Evolutionary conservation across 2,888 invertebrate species (phyloP).

Genomic region (Bugula neritina): DNA sequence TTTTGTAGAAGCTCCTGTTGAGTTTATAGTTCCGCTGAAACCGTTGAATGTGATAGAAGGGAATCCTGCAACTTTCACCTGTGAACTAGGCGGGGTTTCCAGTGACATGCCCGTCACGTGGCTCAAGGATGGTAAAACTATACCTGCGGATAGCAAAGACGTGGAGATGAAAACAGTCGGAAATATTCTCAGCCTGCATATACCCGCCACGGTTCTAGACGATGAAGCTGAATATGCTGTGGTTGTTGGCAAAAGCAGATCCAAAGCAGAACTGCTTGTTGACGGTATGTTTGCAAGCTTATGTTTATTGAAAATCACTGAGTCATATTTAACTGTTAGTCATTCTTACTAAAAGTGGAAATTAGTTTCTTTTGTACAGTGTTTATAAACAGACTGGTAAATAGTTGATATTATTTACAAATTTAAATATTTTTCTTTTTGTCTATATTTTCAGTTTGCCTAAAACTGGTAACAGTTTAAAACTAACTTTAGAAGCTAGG

Average conservation of each 20-base stretch:
- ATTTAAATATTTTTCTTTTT: too few relatives aligned
- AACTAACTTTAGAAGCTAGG: too few relatives aligned
- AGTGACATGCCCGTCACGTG: slow-evolving; percentile 70
- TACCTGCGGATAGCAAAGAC: neutral
- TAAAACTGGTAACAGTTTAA: too few relatives aligned
- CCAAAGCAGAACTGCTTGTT: slow-evolving; percentile 40
- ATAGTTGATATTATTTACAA: too few relatives aligned
- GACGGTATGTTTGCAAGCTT: too few relatives aligned
- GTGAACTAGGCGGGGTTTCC: slow-evolving; percentile 70
- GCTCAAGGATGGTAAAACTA: slow-evolving; percentile 57
- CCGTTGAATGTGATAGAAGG: slow-evolving; percentile 21
- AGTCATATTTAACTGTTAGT: too few relatives aligned
- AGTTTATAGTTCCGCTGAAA: slow-evolving; percentile 28
- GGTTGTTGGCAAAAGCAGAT: slow-evolving; percentile 18
- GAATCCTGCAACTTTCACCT: slow-evolving; percentile 48
- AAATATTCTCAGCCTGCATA: slow-evolving; percentile 14
- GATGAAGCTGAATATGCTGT: slow-evolving; percentile 20
- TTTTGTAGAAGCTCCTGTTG: slow-evolving; percentile 28
- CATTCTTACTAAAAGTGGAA: too few relatives aligned
- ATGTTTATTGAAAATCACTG: too few relatives aligned
- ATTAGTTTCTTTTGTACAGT: too few relatives aligned
- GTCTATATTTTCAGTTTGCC: too few relatives aligned
- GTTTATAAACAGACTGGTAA: too few relatives aligned
- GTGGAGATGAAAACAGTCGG: neutral
- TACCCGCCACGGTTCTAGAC: neutral